These are phyloP conservation scores for Protula sp. DNA, from an alignment of 2,888 invertebrate genomes.

Conservation along the genomic window DNA sequence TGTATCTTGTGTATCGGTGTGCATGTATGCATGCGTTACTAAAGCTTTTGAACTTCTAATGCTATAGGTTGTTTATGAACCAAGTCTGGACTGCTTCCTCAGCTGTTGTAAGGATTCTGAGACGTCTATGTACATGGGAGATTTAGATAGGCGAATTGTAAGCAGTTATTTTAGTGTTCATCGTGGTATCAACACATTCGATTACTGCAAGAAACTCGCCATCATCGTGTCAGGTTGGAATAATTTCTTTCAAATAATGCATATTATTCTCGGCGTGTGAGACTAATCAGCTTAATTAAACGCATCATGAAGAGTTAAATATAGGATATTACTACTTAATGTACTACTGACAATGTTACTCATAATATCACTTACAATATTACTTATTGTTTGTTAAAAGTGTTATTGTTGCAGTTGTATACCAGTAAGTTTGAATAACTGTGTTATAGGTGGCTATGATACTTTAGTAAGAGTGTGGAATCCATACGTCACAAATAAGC, in stretches of 20 bases:
- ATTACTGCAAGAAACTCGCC: constrained; percentile 39
- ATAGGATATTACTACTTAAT: no score
- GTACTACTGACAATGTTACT: no score
- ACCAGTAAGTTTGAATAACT: no score
- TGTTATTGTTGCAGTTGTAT: no score
- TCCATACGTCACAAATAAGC: constrained; percentile 68
- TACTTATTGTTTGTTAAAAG: no score
- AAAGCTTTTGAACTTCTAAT: no score
- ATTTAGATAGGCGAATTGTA: constrained; percentile 59
- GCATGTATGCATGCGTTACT: no score
- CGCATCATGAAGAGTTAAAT: no score
- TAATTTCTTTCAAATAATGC: constrained; percentile 54
- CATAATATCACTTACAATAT: no score
- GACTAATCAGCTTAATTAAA: no score
- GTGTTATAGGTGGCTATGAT: constrained; percentile 61
- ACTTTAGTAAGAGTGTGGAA: constrained; percentile 73
- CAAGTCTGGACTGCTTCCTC: constrained; percentile 64
- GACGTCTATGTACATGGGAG: constrained; percentile 63
- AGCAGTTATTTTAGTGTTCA: constrained; percentile 58
- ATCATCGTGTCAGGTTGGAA: constrained; percentile 59
- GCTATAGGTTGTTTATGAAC: constrained; percentile 63
- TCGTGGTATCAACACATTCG: constrained; percentile 55
- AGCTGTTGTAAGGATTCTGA: constrained; percentile 64
- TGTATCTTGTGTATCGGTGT: no score
- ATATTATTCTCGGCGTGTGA: no score